A percentile compares a stretch with the other conserved stretches of the same genome.
These are phyloP conservation scores for Takifugu flavidus DNA, from an alignment of 2,113 vertebrate species.

Conservation along the genomic window DNA sequence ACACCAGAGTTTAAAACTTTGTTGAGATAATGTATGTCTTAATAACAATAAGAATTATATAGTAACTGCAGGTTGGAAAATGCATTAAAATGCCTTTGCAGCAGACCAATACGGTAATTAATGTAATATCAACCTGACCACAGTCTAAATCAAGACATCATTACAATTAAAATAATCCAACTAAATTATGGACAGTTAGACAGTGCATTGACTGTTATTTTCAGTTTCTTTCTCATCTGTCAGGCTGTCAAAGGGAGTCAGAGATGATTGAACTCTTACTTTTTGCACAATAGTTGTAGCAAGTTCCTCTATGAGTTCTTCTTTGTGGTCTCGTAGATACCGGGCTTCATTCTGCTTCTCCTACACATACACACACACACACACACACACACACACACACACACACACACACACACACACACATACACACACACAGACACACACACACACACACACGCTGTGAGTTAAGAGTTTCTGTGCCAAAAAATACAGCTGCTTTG, in stretches of 20 bases:
- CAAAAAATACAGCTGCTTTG: constrained; percentile 40
- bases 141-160: too few relatives aligned
- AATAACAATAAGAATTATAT: neutral
- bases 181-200: too few relatives aligned
- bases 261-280: constrained; percentile 62
- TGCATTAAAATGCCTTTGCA: neutral
- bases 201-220: too few relatives aligned
- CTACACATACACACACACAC: constrained; percentile 59
- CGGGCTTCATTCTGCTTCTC: constrained; percentile 96
- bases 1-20: neutral
- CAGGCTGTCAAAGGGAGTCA: neutral
- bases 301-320: constrained; percentile 94
- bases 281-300: constrained; percentile 94
- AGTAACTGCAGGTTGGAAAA: constrained; percentile 14
- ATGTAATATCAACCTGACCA: too few relatives aligned
- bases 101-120: too few relatives aligned
- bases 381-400: constrained; percentile 11
- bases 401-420: constrained; percentile 8
- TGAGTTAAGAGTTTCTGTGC: constrained; percentile 5
- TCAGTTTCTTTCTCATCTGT: too few relatives aligned
- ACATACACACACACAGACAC: neutral
- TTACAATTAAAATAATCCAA: too few relatives aligned
- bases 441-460: too few relatives aligned
- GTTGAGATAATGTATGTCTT: neutral
- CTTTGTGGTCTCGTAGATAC: constrained; percentile 92